phyloP scores from a whole-genome alignment of 64 coral and sea anemone species.

The Pocillopora damicornis region DNA sequence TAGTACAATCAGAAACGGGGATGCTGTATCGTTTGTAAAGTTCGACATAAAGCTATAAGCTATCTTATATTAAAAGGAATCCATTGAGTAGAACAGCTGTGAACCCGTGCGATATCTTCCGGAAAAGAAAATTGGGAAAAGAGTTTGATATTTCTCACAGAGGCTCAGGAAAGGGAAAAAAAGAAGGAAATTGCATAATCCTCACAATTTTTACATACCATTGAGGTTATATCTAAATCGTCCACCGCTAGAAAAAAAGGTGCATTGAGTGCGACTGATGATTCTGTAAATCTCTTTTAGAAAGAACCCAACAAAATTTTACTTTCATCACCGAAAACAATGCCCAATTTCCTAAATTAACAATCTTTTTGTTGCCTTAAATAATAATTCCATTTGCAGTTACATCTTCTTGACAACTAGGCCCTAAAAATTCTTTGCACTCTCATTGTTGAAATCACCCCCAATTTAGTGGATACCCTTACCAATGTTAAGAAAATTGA shows the following conservation, averaged over 20 bases:
- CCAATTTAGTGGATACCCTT: background rate
- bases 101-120: background rate
- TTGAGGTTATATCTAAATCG: background rate
- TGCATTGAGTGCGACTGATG: background rate
- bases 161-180: conserved; percentile 2
- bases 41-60: background rate
- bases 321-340: no score
- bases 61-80: background rate
- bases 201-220: conserved; percentile 7
- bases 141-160: background rate
- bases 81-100: background rate
- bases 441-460: background rate
- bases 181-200: conserved; percentile 10
- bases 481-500: background rate
- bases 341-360: no score
- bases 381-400: no score
- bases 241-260: background rate
- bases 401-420: no score
- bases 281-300: background rate
- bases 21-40: background rate
- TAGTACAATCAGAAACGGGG: background rate
- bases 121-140: background rate
- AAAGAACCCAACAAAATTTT: no score
- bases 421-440: no score
- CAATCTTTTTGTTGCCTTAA: no score